These are phyloP conservation scores for Cryptomyrus ogoouensis DNA, from an alignment of 2,113 vertebrate species.

Conservation along the genomic window DNA sequence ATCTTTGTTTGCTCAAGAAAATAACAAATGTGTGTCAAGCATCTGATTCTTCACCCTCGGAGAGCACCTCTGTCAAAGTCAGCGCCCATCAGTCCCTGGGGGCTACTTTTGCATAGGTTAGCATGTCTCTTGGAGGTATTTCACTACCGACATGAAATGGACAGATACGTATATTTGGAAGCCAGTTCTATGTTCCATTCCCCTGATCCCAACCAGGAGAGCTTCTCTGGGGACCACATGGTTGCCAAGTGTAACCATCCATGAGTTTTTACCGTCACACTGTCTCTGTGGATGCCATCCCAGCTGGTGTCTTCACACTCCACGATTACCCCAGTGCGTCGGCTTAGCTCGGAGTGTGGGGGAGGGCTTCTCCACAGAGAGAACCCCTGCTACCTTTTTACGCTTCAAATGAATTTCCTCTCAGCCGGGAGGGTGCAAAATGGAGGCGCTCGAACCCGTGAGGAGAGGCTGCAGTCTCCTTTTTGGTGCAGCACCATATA, in stretches of 20 bases:
- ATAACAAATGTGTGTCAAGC: neutral
- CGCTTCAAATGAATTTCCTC: slow-evolving; percentile 13
- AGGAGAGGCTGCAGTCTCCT: neutral
- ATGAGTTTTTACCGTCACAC: neutral
- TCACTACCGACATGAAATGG: neutral
- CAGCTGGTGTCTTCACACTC: neutral
- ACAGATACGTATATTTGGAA: neutral
- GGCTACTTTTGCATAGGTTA: neutral
- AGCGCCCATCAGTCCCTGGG: neutral
- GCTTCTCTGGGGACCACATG: neutral
- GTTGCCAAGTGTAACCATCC: neutral
- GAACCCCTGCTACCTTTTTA: neutral
- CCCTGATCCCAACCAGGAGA: neutral
- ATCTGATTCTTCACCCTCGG: neutral
- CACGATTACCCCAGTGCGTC: neutral
- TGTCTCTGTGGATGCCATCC: neutral
- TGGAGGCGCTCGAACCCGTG: neutral
- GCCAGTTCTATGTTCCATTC: neutral
- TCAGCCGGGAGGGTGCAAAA: slow-evolving; percentile 4
- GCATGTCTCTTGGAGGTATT: neutral
- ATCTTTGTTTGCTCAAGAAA: neutral
- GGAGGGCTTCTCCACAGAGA: neutral
- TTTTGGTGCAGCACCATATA: neutral
- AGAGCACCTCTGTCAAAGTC: neutral
- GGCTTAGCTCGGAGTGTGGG: neutral